Base-by-base conservation (phyloP, 2,888 invertebrate genomes). In the Dascillus cervinus region DNA sequence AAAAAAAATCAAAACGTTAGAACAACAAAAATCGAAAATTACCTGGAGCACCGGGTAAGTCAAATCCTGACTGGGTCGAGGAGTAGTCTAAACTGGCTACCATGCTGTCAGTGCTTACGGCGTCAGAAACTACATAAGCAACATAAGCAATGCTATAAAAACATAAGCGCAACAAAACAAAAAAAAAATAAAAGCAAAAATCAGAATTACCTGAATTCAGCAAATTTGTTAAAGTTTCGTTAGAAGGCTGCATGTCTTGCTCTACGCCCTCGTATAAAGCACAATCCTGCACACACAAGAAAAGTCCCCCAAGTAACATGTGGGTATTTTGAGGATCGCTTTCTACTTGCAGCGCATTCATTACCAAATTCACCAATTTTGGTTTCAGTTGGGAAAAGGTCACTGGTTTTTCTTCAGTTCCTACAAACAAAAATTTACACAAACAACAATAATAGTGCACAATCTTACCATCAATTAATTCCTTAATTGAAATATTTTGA, bases 291-390 rank as follows among this genome's bases (percentile, higher is more conserved):
- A 88, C 84, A 45, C 81, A 77, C 27, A 86, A 65, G 53, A 86
- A 69, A 23, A 88, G 66, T 4, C 85, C 86, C 25, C 87, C 87
- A 19, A 92, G 66, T 17, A 91, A 65, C 81, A 90, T 85, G 56
- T 91, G 90, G 2, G 88, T 83, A 62, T 92, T 92, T 45, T 78
- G 75, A 1, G 88, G 76, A 66, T 92, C 91, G 0, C 76, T 75
- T 64, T 92, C 91, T 24, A 82, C 82, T 66, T 85, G 81, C 11
- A 92, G 66, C 2, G 89, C 85, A 57, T 81, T 83, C 62, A 88
- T 82, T 10, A 92, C 66, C 13, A 89, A 72, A 60, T 89, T 86
- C 66, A 85, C 79, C 5, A 87, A 66, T 19, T 82, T 71, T 0
- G 85, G 76, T 55, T 85, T 83, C 3, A 87, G 65, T 49, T 79